Evolutionary conservation across 2,888 invertebrate species (phyloP), one percentile per base, ranked within the genome.

Genomic region (Orthosia gothica): DNA sequence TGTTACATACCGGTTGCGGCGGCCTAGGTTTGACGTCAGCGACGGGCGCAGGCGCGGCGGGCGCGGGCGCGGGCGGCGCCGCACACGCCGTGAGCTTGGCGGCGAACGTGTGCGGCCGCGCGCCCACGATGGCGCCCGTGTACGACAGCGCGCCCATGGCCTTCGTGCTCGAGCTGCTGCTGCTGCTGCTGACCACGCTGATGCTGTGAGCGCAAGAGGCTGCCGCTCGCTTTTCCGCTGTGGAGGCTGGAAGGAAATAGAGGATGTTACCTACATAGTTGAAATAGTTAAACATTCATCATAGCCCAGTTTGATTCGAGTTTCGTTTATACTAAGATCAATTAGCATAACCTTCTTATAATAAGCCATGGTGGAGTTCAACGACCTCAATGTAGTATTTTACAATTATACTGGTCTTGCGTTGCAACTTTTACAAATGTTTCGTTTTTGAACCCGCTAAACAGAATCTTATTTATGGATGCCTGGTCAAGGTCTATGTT

Each of bases 61-160:
- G 76, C 87, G 84, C 74, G 49, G 87, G 45, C 81, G 89, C 55
- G 74, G 69, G 71, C 15, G 90, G 80, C 16, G 91, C 84, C 65
- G 91, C 82, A 82, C 88, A 97, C 49, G 97, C 95, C 93, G 94
- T 97, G 72, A 98, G 96, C 93, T 98, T 98, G 72, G 98, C 98
- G 23, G 98, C 98, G 94, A 98, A 98, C 2, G 98, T 98, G 94
- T 97, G 97, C 64, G 97, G 97, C n/a, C 97, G 96, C 70, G 97
- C 96, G 85, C 97, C 97, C 72, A 97, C 96, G 23, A 97, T 96
- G 54, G 97, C 96, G 76, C 96, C 94, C 73, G 96, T 94, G 88
- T 97, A 95, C 70, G 97, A 96, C 23, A 97, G 92, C 49, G 97
- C 95, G 84, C 94, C 94, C 3, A 69, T 13, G 0, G 69, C 54